Evolutionary conservation across 2,888 invertebrate species (phyloP).

Genomic region (Epistrophe grossulariae): DNA sequence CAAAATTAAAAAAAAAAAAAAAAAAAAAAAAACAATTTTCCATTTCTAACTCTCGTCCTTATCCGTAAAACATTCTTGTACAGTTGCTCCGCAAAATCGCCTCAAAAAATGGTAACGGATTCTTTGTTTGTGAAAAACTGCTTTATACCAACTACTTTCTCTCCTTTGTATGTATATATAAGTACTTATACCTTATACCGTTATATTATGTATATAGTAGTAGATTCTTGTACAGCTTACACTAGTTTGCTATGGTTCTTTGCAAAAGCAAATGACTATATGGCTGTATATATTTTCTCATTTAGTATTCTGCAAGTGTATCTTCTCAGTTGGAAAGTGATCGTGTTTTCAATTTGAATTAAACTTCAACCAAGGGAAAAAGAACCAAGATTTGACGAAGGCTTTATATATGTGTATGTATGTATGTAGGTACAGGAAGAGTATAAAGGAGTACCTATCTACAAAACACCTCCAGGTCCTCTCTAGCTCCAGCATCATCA

Average conservation of each 20-base stretch:
- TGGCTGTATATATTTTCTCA: slow-evolving; percentile 58
- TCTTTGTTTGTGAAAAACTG: slow-evolving; percentile 72
- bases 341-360: slow-evolving; percentile 76
- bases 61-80: slow-evolving; percentile 40
- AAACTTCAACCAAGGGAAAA: slow-evolving; percentile 64
- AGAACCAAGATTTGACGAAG: slow-evolving; percentile 12
- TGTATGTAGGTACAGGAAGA: not conserved
- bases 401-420: not conserved
- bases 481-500: not conserved
- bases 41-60: slow-evolving; percentile 60
- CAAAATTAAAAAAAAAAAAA: slow-evolving; percentile 12
- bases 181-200: not conserved
- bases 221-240: slow-evolving; percentile 3
- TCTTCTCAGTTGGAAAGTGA: slow-evolving; percentile 73
- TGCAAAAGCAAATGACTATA: slow-evolving; percentile 63
- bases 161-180: not conserved
- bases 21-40: slow-evolving; percentile 59
- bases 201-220: not conserved
- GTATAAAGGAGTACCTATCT: not conserved
- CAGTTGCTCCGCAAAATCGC: slow-evolving; percentile 64
- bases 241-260: slow-evolving; percentile 15
- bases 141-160: slow-evolving; percentile 39
- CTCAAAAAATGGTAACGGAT: slow-evolving; percentile 72
- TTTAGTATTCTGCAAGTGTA: slow-evolving; percentile 74
- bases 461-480: not conserved